A percentile compares a stretch with the other conserved stretches of the same genome.
phyloP scores from a whole-genome alignment of 2,797 vertebrate species.

The Ctenosaura bakeri region DNA sequence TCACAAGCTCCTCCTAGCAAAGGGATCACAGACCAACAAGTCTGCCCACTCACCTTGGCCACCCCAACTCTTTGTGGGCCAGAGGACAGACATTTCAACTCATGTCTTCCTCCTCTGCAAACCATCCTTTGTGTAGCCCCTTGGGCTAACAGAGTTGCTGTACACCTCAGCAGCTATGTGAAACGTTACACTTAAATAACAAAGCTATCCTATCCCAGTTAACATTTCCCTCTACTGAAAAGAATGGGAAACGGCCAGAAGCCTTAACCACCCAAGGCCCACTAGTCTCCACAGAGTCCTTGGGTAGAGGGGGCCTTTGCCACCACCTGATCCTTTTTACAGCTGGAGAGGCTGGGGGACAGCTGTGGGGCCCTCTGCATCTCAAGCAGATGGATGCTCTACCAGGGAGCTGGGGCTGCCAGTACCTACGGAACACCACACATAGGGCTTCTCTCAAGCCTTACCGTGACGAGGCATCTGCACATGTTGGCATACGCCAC shows the following conservation, averaged over 20 bases:
- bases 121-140: not conserved
- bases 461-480: conserved; percentile 94
- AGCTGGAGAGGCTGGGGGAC: not conserved
- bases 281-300: not conserved
- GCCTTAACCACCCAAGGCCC: not conserved
- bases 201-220: too few species aligned
- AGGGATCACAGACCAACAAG: not conserved
- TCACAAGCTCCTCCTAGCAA: not conserved
- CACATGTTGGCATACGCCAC: conserved; percentile 99
- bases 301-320: not conserved
- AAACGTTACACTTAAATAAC: not conserved
- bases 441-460: conserved; percentile 48
- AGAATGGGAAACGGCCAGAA: not conserved
- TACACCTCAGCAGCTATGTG: not conserved
- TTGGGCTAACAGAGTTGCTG: not conserved
- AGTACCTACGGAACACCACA: too few species aligned
- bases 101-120: not conserved
- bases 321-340: not conserved
- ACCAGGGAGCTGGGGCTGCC: not conserved
- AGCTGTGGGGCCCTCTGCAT: too few species aligned
- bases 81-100: not conserved
- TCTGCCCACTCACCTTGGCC: not conserved
- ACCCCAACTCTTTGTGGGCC: not conserved
- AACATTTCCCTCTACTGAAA: not conserved
- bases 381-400: not conserved